Percentiles rank a stretch among this genome's conserved stretches.
phyloP scores from a whole-genome alignment of 2,113 vertebrate species.

The Hyperoodon ampullatus region DNA sequence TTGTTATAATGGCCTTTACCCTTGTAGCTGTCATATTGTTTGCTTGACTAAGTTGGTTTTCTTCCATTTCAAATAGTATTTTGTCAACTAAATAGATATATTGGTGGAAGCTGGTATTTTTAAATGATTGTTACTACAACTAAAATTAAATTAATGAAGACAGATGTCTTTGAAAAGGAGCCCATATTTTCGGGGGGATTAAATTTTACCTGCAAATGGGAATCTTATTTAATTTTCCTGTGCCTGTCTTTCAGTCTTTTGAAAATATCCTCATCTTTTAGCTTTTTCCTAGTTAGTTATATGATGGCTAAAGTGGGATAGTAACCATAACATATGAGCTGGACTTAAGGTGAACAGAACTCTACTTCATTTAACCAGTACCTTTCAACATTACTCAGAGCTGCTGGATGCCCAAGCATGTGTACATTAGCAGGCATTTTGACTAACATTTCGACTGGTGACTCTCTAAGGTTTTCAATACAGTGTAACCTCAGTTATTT shows the following conservation, averaged over 20 bases:
- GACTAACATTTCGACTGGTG: constrained; percentile 85
- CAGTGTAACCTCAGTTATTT: constrained; percentile 81
- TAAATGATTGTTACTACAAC: constrained; percentile 30
- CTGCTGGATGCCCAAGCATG: constrained; percentile 84
- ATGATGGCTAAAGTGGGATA: constrained; percentile 13
- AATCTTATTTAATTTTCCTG: constrained; percentile 48
- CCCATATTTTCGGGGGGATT: neutral
- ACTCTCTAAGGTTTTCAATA: constrained; percentile 87
- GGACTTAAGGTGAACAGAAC: constrained; percentile 40
- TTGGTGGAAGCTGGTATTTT: constrained; percentile 31
- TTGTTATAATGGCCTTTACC: neutral
- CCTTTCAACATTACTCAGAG: constrained; percentile 67
- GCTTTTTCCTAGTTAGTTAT: constrained; percentile 3
- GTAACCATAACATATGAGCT: neutral
- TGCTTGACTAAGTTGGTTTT: constrained; percentile 10
- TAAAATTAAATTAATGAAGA: constrained; percentile 35
- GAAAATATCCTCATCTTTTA: neutral
- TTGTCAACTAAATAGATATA: constrained; percentile 25
- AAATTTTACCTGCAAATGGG: constrained; percentile 42
- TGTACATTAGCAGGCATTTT: constrained; percentile 89
- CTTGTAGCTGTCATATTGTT: neutral
- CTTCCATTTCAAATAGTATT: constrained; percentile 14
- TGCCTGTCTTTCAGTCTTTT: neutral
- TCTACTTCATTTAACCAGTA: constrained; percentile 63
- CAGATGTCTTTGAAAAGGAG: constrained; percentile 14